Base-by-base conservation (phyloP, 2,888 invertebrate species). In the Actias luna region DNA sequence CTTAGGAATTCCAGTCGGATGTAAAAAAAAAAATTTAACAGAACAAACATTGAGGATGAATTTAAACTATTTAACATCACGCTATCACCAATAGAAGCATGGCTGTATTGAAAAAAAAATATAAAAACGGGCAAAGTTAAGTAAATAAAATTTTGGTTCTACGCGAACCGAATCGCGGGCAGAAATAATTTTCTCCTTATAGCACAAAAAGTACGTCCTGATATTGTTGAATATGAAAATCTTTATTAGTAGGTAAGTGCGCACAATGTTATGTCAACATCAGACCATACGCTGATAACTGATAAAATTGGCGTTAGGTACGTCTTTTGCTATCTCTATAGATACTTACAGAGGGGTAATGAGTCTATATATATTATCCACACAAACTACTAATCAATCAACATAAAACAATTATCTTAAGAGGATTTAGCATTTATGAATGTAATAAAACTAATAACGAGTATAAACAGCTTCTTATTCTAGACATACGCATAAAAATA, bases 251-350 rank as follows among this genome's bases (percentile, higher is more conserved):
- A 46, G 18, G 22, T 46, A 46, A 22, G 46, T 46, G 22, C 46
- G 22, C n/a, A 55, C 29, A 29, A 5, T 55, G 29, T 55, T 55
- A 29, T 59, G 64, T 58, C 67, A 46, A 65, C 62, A 69, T 71
- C 76, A 67, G 70, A 67, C 72, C 74, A 75, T 71, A 61, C 55
- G 60, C 67, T 70, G 75, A 76, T 74, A 75, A 75, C 52, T 72
- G 72, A 72, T 74, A 75, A 73, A 63, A 55, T n/a, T 46, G 63
- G 58, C 67, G 65, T 65, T 65, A 65, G 65, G 64, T 65, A 64
- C 72, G 76, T 73, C 76, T 63, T 58, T 55, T 63, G 67, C 67
- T 76, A 74, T 75, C 73, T 64, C 27, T 46, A 5, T 22, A 25
- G 25, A 36, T 25, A 22, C 3, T 22, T 25, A 18, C 33, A 58